Percentiles rank a stretch among this genome's conserved stretches.
phyloP scores from a whole-genome alignment of 1,140 invertebrate genomes.

The Pseudomyrmex concolor region DNA sequence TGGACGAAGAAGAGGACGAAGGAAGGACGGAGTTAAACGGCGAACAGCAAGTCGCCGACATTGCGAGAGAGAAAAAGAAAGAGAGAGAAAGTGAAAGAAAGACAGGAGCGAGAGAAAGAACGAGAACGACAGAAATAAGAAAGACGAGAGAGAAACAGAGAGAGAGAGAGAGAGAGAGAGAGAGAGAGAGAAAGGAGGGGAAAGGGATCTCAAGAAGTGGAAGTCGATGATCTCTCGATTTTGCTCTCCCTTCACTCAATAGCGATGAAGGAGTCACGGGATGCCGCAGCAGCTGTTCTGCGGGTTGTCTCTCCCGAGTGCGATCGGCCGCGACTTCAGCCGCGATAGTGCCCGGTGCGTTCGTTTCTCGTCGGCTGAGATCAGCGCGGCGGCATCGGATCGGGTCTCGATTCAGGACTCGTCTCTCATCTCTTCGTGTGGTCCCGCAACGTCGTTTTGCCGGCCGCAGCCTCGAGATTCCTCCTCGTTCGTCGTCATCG shows the following conservation, averaged over 20 bases:
- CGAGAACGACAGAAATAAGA: slow-evolving; percentile 38
- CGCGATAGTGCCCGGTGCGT: slow-evolving; percentile 17
- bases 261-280: slow-evolving; percentile 70
- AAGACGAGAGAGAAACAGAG: slow-evolving; percentile 29
- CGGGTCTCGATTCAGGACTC: background rate
- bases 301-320: slow-evolving; percentile 49
- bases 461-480: background rate
- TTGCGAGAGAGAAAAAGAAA: slow-evolving; percentile 27
- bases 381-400: background rate
- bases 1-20: slow-evolving; percentile 65
- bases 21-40: slow-evolving; percentile 53
- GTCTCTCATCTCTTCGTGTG: background rate
- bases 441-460: background rate
- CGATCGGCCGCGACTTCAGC: slow-evolving; percentile 47
- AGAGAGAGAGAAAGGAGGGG: slow-evolving; percentile 53
- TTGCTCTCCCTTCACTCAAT: slow-evolving; percentile 75
- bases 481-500: background rate
- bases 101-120: background rate
- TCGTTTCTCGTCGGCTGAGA: slow-evolving; percentile 15
- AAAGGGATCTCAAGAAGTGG: slow-evolving; percentile 63
- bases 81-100: slow-evolving; percentile 35
- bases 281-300: slow-evolving; percentile 73
- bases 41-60: slow-evolving; percentile 23
- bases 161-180: slow-evolving; percentile 2
- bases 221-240: slow-evolving; percentile 79